A percentile compares a stretch with the other conserved stretches of the same genome.
phyloP scores from a whole-genome alignment of 2,113 vertebrate genomes.

The Nibea albiflora region DNA sequence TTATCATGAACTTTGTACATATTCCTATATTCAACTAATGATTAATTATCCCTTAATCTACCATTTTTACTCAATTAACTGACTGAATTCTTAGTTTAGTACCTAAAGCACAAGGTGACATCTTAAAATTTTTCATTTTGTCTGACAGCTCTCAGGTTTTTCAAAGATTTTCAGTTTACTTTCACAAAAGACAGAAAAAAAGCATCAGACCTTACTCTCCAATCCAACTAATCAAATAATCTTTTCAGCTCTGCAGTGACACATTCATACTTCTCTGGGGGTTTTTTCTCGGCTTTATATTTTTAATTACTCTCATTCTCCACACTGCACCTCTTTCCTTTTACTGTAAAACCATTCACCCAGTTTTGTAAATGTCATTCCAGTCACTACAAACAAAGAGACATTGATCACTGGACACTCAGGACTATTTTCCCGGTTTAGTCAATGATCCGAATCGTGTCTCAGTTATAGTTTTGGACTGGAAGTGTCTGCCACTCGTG shows the following conservation, averaged over 20 bases:
- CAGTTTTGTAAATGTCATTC: slow-evolving; percentile 29
- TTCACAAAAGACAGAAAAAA: not conserved
- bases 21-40: too few relatives aligned
- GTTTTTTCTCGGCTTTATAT: slow-evolving; percentile 1
- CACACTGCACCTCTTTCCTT: slow-evolving; percentile 1
- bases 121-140: too few relatives aligned
- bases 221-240: too few relatives aligned
- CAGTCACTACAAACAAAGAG: slow-evolving; percentile 33
- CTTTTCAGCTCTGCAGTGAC: not conserved
- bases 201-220: too few relatives aligned
- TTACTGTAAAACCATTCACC: not conserved
- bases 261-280: not conserved
- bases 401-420: slow-evolving; percentile 24
- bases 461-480: slow-evolving; percentile 40
- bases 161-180: not conserved
- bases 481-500: slow-evolving; percentile 5
- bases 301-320: not conserved
- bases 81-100: too few relatives aligned
- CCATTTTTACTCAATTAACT: too few relatives aligned
- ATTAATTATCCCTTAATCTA: too few relatives aligned
- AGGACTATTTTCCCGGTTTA: slow-evolving; percentile 31
- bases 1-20: too few relatives aligned
- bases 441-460: slow-evolving; percentile 21
- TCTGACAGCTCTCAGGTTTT: not conserved
- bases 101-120: too few relatives aligned